Base-by-base conservation (phyloP, 2,113 vertebrate genomes). In the Pseudolaguvia tuberculata region DNA sequence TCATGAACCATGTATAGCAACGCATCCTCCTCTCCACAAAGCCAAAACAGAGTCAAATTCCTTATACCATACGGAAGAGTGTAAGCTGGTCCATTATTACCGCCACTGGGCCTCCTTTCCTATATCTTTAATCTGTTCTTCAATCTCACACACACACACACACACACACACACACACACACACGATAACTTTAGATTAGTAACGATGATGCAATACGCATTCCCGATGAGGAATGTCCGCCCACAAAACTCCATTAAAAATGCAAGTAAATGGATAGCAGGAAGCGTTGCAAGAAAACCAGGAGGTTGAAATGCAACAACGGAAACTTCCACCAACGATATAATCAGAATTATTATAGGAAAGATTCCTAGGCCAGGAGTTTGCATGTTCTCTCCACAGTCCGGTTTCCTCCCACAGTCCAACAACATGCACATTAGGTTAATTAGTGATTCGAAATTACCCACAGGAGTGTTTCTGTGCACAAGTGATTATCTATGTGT, bases 1-100 rank as follows among this genome's bases (percentile, higher is more conserved):
- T 52, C n/a, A 63, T 61, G 45, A 58, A 6, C 65, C 53, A 31
- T 9, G 51, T 29, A 18, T 48, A 45, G n/a, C 12, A 29, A 10
- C 1, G 52, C 23, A 31, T 48, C 17, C 39, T 61, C 10, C 12
- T 17, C 18, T 20, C 67, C 11, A 51, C 4, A 10, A 70, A 20
- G 3, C 42, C 14, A 53, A 39, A 52, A 29, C 23, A 4, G 45
- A 14, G 1, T 15, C 21, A 61, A 20, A 6, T 51, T 1, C 2
- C 50, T 12, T 11, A 53, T 55, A 39, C 50, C 42, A n/a, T 2
- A 18, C 65, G 56, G 85, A 81, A 79, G 71, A 75, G 77, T 73
- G 72, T 23, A 47, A 66, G 78, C 62, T 73, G 23, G 52, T 20
- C 25, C 23, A 23, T 45, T 45, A 42, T 42, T 61, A 13, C 29